Percentiles rank a stretch among this genome's conserved stretches.
Conservation (phyloP, 2,797 vertebrate species). For the Siniperca undulata region DNA sequence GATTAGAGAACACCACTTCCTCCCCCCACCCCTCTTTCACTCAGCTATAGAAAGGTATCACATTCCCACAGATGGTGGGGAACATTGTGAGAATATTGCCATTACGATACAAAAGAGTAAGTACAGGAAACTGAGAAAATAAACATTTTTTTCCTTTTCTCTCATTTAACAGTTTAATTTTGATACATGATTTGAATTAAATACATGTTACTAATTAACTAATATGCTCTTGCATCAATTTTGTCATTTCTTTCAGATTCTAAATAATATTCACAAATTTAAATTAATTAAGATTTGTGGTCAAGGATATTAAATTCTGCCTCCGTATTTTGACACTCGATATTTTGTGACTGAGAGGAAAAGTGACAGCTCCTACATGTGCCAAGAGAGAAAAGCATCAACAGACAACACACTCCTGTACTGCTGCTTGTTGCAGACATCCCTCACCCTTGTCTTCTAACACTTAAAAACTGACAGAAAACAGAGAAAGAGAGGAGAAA, state of each 20-base stretch:
- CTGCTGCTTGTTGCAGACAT: slow-evolving; percentile 68
- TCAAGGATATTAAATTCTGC: slow-evolving; percentile 21
- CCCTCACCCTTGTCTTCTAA: slow-evolving; percentile 73
- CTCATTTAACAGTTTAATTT: slow-evolving; percentile 56
- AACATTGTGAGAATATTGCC: slow-evolving; percentile 82
- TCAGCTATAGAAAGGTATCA: slow-evolving; percentile 89
- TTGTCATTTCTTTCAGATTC: slow-evolving; percentile 8
- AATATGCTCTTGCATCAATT: not conserved
- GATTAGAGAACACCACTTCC: slow-evolving; percentile 88
- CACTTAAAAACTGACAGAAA: slow-evolving; percentile 76
- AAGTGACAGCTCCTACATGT: slow-evolving; percentile 68
- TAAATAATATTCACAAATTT: not conserved
- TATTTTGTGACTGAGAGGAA: slow-evolving; percentile 60
- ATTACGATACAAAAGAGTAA: slow-evolving; percentile 79
- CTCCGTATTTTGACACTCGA: slow-evolving; percentile 45
- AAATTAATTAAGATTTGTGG: slow-evolving; percentile 27
- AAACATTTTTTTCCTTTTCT: slow-evolving; percentile 33
- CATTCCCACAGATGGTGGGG: slow-evolving; percentile 88
- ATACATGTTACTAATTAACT: not conserved
- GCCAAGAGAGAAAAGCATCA: slow-evolving; percentile 63
- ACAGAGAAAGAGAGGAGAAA: slow-evolving; percentile 63
- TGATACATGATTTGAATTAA: slow-evolving; percentile 36
- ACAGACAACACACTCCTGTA: slow-evolving; percentile 55
- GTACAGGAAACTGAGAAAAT: slow-evolving; percentile 58
- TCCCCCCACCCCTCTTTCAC: slow-evolving; percentile 79